Evolutionary conservation across 1,140 invertebrate species (phyloP).

Genomic region (Thaumatotibia leucotreta): DNA sequence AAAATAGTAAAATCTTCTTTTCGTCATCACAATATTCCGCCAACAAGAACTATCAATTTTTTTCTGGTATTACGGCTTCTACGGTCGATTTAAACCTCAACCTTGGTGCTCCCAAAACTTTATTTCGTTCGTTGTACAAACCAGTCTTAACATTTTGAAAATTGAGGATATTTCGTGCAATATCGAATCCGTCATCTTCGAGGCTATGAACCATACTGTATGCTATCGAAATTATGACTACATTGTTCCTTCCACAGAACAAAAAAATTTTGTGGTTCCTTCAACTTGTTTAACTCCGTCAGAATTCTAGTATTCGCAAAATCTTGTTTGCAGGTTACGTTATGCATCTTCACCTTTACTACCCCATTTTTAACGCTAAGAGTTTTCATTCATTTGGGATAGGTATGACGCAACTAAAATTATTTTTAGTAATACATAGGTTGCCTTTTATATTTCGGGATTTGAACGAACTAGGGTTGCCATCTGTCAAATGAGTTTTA

Average conservation of each 20-base stretch:
- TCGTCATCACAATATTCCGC: neutral
- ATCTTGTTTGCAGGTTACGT: too few species aligned
- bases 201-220: conserved; percentile 1
- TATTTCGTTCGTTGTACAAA: neutral
- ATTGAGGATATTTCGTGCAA: neutral
- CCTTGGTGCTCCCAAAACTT: neutral
- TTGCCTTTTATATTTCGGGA: too few species aligned
- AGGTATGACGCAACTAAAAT: too few species aligned
- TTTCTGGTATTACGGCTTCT: neutral
- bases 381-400: too few species aligned
- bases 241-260: neutral
- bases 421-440: too few species aligned
- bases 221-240: neutral
- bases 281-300: neutral
- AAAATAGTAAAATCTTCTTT: conserved; percentile 2
- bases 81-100: neutral
- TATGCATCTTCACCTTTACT: too few species aligned
- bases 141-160: conserved; percentile 1
- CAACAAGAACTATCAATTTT: neutral
- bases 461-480: too few species aligned
- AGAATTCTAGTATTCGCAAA: too few species aligned
- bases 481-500: too few species aligned
- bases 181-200: neutral
- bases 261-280: too few species aligned
- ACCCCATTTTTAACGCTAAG: too few species aligned